These are phyloP conservation scores for Nyctereutes procyonoides DNA, from an alignment of 2,113 vertebrate species.

Conservation along the genomic window DNA sequence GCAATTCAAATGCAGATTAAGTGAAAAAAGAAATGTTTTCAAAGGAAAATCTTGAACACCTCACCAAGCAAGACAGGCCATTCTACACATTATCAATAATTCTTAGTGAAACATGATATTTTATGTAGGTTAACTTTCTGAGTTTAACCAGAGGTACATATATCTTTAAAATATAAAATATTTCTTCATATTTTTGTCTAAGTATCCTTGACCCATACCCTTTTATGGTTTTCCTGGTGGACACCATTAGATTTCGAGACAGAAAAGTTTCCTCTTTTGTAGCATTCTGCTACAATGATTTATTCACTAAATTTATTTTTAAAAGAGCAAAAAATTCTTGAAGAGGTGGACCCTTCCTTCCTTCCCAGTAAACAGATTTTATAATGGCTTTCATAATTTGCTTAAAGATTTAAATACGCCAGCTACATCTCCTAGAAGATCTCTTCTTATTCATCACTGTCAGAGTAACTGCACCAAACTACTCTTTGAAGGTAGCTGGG, in stretches of 20 bases:
- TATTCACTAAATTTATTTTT: not conserved
- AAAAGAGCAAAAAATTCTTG: not conserved
- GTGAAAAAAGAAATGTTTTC: not conserved
- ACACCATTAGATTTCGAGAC: not conserved
- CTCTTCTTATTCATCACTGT: not conserved
- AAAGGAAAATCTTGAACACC: not conserved
- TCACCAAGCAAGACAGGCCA: not conserved
- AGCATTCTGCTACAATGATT: not conserved
- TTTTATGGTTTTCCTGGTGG: not conserved
- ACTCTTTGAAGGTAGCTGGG: not conserved
- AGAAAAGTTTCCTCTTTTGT: not conserved
- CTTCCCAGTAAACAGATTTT: not conserved
- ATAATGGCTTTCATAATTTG: not conserved
- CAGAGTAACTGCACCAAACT: not conserved
- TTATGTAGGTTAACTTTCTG: not conserved
- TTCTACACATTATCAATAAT: not conserved
- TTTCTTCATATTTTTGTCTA: not conserved
- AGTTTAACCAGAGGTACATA: not conserved
- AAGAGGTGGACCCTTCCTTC: not conserved
- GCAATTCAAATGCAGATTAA: conserved; percentile 23
- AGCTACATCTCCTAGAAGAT: not conserved
- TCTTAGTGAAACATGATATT: not conserved
- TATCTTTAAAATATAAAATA: conserved; percentile 17
- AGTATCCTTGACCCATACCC: not conserved
- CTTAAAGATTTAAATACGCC: conserved; percentile 8